A percentile compares a stretch with the other conserved stretches of the same genome.
Conservation (phyloP, 2,797 vertebrate genomes). For the Enteromius fasciolatus region DNA sequence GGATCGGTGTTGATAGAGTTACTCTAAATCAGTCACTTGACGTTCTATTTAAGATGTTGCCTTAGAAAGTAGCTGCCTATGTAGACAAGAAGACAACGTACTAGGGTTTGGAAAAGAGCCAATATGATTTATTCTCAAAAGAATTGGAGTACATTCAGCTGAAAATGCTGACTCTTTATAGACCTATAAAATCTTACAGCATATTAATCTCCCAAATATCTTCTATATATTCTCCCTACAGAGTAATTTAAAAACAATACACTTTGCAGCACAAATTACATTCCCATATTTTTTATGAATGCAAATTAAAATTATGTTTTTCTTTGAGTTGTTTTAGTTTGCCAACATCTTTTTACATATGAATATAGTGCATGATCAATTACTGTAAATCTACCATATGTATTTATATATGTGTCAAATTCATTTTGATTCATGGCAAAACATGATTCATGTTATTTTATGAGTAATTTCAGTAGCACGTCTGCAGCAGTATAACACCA, state of each 20-base stretch:
- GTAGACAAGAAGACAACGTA: not conserved
- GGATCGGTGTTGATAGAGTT: not conserved
- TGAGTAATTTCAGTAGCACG: not conserved
- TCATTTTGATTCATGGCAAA: not conserved
- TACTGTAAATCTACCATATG: not conserved
- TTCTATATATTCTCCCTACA: not conserved
- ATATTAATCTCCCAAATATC: constrained; percentile 22
- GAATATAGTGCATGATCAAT: not conserved
- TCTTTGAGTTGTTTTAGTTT: not conserved
- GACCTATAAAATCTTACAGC: constrained; percentile 14
- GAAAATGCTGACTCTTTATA: constrained; percentile 29
- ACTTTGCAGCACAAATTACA: not conserved
- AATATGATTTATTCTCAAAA: constrained; percentile 13
- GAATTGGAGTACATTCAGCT: not conserved
- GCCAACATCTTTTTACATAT: not conserved
- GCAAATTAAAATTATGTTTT: not conserved
- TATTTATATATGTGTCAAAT: not conserved
- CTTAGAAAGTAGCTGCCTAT: constrained; percentile 1
- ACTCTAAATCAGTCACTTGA: constrained; percentile 9
- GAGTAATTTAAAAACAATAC: constrained; percentile 20
- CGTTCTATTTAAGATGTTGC: not conserved
- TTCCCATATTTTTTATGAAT: not conserved
- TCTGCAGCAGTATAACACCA: not conserved
- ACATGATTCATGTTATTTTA: constrained; percentile 1
- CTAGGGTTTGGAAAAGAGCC: not conserved